Conservation (phyloP, 2,888 invertebrate species). For the Clanis bilineata region DNA sequence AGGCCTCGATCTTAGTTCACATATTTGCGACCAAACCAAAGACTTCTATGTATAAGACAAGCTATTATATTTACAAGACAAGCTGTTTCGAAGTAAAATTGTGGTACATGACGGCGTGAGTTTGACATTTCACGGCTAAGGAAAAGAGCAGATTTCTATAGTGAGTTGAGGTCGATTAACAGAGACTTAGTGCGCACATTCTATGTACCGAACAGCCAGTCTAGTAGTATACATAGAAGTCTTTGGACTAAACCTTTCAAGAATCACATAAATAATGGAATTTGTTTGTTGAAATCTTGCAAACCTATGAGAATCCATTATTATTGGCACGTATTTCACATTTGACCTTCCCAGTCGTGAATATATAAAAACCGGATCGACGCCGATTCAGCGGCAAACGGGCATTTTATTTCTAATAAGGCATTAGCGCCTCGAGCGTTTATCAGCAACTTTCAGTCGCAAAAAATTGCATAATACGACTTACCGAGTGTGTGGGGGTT, state of each 20-base stretch:
- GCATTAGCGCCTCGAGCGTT: conserved; percentile 50
- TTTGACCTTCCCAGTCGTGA: conserved; percentile 40
- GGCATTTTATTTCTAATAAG: conserved; percentile 39
- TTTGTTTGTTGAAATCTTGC: not conserved
- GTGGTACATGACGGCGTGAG: too few species aligned
- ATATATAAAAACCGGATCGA: conserved; percentile 38
- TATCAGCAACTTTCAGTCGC: conserved; percentile 53
- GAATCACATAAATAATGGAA: not conserved
- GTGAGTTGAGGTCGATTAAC: too few species aligned
- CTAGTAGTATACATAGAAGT: not conserved
- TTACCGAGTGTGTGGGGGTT: conserved; percentile 42
- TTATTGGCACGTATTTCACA: conserved; percentile 23
- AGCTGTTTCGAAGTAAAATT: too few species aligned
- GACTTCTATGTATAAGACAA: too few species aligned
- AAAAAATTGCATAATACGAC: conserved; percentile 51
- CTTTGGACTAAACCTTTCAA: not conserved
- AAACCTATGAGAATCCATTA: conserved; percentile 9
- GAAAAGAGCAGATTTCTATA: too few species aligned
- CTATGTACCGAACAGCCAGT: too few species aligned
- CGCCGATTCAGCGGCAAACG: conserved; percentile 21
- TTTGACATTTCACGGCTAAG: too few species aligned
- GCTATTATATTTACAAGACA: too few species aligned
- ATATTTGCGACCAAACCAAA: too few species aligned
- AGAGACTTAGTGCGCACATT: too few species aligned
- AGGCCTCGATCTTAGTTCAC: too few species aligned